phyloP scores from a whole-genome alignment of 2,888 invertebrate genomes.

The Chirona hameri region DNA sequence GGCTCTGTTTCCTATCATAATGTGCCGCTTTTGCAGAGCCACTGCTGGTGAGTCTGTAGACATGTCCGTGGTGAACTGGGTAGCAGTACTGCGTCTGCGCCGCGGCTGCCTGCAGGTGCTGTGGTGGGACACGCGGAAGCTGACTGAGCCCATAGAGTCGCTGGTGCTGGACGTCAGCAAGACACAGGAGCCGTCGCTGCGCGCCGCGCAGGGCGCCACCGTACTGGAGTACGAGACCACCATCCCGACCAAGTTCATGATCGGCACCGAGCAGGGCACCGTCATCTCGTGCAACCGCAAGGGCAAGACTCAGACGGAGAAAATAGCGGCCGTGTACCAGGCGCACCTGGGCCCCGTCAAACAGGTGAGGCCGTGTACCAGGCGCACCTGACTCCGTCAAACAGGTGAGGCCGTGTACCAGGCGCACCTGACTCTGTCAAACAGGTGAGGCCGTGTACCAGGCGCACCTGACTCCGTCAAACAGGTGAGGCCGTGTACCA shows the following conservation, averaged over 20 bases:
- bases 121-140: conserved; percentile 78
- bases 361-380: too few species aligned
- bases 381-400: too few species aligned
- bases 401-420: conserved; percentile 45
- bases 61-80: too few species aligned
- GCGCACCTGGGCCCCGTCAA: too few species aligned
- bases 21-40: too few species aligned
- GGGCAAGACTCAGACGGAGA: conserved; percentile 73
- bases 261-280: too few species aligned
- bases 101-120: conserved; percentile 49
- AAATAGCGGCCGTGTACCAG: conserved; percentile 61
- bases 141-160: conserved; percentile 66
- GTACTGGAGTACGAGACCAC: conserved; percentile 77
- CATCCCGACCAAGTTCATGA: conserved; percentile 57
- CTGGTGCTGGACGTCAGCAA: conserved; percentile 59
- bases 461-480: too few species aligned
- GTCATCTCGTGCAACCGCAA: conserved; percentile 56
- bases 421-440: conserved; percentile 57
- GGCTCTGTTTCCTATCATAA: too few species aligned
- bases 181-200: conserved; percentile 45
- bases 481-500: too few species aligned
- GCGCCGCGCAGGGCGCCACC: conserved; percentile 66
- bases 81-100: background rate
- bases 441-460: too few species aligned
- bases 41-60: too few species aligned